Evolutionary conservation across 2,888 invertebrate species (phyloP).

Genomic region (Chaetogeoica ovagalla): DNA sequence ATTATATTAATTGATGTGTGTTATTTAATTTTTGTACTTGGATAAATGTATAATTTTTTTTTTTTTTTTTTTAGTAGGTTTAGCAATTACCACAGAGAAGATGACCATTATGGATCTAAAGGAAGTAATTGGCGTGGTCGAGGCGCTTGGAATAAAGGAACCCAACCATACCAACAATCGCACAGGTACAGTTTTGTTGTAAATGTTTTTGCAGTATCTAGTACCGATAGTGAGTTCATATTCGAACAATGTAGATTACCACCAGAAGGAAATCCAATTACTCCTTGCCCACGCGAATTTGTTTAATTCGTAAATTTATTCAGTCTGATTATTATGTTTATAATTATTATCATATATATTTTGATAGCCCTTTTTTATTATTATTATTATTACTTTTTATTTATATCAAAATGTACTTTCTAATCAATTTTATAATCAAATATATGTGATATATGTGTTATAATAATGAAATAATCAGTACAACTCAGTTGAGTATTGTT

Average conservation of each 20-base stretch:
- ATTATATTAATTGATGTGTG: neutral
- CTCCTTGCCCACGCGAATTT: constrained; percentile 22
- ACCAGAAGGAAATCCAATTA: constrained; percentile 47
- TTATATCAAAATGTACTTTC: neutral
- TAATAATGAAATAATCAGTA: constrained; percentile 4
- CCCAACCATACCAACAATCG: constrained; percentile 43
- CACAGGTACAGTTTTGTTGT: constrained; percentile 53
- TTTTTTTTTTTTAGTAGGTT: constrained; percentile 20
- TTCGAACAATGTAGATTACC: constrained; percentile 49
- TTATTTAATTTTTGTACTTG: neutral
- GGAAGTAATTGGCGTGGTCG: constrained; percentile 43
- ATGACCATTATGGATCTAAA: constrained; percentile 41
- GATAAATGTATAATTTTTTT: too few relatives aligned
- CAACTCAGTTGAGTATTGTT: constrained; percentile 1
- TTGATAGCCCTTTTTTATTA: neutral
- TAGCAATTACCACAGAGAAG: constrained; percentile 44
- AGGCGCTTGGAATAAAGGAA: constrained; percentile 42
- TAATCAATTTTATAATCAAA: constrained; percentile 21
- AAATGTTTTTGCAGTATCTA: constrained; percentile 53
- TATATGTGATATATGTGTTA: constrained; percentile 32
- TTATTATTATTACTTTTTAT: constrained; percentile 1
- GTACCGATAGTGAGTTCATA: constrained; percentile 53
- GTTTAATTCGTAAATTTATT: constrained; percentile 22
- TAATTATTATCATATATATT: constrained; percentile 22
- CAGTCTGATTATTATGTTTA: neutral